These are phyloP conservation scores for Andrena bucephala DNA, from an alignment of 2,888 invertebrate species.

Conservation along the genomic window DNA sequence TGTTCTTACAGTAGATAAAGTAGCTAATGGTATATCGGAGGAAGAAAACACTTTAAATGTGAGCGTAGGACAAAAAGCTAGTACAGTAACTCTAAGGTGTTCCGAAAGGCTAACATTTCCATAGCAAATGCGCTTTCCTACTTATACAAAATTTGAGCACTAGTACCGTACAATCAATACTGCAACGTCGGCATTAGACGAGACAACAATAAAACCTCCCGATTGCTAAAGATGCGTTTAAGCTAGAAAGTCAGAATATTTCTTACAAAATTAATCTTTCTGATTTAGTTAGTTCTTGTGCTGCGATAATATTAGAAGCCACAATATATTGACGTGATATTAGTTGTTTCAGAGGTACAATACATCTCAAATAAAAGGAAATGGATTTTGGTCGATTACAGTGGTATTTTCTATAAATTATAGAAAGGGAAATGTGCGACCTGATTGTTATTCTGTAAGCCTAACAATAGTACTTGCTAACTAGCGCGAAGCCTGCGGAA, in stretches of 20 bases:
- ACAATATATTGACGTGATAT: slow-evolving; percentile 19
- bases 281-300: slow-evolving; percentile 23
- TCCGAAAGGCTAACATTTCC: slow-evolving; percentile 31
- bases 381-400: not conserved
- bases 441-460: slow-evolving; percentile 3
- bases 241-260: slow-evolving; percentile 34
- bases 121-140: slow-evolving; percentile 24
- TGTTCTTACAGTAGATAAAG: slow-evolving; percentile 49
- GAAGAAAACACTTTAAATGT: slow-evolving; percentile 28
- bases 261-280: slow-evolving; percentile 19
- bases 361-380: not conserved
- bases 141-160: slow-evolving; percentile 50
- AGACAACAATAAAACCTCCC: slow-evolving; percentile 19
- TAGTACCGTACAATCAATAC: slow-evolving; percentile 51
- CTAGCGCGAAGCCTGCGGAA: slow-evolving; percentile 31
- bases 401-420: not conserved
- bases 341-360: slow-evolving; percentile 24
- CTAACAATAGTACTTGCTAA: slow-evolving; percentile 38
- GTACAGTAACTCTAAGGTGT: slow-evolving; percentile 19
- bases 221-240: slow-evolving; percentile 27
- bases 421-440: not conserved
- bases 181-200: slow-evolving; percentile 25
- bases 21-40: slow-evolving; percentile 11
- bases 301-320: slow-evolving; percentile 23
- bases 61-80: slow-evolving; percentile 27